Conservation (phyloP, 2,113 vertebrate species). For the Eolophus roseicapilla region DNA sequence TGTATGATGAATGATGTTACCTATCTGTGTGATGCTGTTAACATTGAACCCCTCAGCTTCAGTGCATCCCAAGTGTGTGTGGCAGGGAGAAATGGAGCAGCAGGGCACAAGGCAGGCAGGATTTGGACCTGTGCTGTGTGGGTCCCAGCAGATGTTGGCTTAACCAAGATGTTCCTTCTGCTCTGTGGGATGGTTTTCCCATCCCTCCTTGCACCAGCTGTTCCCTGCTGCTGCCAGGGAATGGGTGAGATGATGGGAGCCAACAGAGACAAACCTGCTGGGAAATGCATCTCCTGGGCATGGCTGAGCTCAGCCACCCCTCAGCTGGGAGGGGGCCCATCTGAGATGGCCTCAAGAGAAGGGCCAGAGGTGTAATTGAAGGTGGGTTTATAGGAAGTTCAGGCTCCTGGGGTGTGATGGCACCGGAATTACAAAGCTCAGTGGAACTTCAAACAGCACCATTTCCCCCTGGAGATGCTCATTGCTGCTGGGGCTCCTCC, state of each 20-base stretch:
- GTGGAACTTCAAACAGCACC: neutral
- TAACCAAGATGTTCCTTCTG: neutral
- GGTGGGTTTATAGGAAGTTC: neutral
- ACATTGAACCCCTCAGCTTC: neutral
- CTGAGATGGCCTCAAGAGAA: neutral
- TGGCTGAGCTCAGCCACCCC: fast-evolving
- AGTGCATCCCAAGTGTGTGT: fast-evolving
- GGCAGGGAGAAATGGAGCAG: neutral
- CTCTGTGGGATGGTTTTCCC: neutral
- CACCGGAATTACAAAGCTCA: neutral
- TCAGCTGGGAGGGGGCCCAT: fast-evolving
- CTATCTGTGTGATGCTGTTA: neutral
- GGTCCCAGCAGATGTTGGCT: neutral
- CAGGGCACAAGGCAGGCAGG: fast-evolving
- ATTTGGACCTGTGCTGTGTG: fast-evolving
- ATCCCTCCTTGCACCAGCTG: neutral
- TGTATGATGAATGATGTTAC: fast-evolving
- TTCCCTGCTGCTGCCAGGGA: neutral
- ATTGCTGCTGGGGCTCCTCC: fast-evolving
- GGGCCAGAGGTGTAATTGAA: neutral
- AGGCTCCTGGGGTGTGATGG: neutral
- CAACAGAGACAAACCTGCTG: neutral
- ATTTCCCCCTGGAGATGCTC: fast-evolving
- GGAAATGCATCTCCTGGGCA: neutral
- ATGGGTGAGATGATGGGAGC: fast-evolving